These are phyloP conservation scores for Ciconia stormi DNA, from an alignment of 2,113 vertebrate species.

Conservation along the genomic window DNA sequence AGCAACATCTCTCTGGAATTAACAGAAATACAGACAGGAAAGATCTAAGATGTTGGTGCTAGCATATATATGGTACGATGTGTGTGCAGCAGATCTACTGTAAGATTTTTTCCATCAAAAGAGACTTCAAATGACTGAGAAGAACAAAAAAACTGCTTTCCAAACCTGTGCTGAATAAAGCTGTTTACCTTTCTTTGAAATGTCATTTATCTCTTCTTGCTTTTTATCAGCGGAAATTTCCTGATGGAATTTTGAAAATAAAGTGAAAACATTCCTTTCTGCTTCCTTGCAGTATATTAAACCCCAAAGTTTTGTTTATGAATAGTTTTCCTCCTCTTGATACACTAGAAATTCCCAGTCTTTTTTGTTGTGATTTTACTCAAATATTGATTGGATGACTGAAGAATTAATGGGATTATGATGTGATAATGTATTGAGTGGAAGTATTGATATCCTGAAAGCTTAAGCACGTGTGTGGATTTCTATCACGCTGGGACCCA, in stretches of 20 bases:
- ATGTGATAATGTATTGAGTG: not conserved
- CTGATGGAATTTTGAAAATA: not conserved
- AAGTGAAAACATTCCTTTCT: not conserved
- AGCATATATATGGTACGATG: accelerated
- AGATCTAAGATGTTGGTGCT: not conserved
- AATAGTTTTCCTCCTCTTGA: not conserved
- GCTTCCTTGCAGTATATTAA: not conserved
- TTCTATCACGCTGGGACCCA: not conserved
- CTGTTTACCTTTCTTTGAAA: conserved; percentile 36
- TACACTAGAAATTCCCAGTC: not conserved
- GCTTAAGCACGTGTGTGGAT: not conserved
- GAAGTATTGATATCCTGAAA: not conserved
- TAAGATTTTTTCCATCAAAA: not conserved
- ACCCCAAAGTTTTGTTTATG: not conserved
- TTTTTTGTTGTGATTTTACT: not conserved
- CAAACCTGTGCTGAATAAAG: not conserved
- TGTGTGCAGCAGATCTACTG: not conserved
- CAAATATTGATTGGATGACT: not conserved
- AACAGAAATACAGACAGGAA: not conserved
- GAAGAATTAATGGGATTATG: not conserved
- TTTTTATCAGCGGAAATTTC: not conserved
- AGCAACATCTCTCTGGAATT: not conserved
- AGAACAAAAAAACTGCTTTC: not conserved
- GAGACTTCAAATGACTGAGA: not conserved
- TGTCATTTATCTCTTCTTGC: not conserved